Percentiles rank a stretch among this genome's conserved stretches.
These are phyloP conservation scores for Phoronis australis DNA, from an alignment of 2,888 invertebrate species.

Conservation along the genomic window DNA sequence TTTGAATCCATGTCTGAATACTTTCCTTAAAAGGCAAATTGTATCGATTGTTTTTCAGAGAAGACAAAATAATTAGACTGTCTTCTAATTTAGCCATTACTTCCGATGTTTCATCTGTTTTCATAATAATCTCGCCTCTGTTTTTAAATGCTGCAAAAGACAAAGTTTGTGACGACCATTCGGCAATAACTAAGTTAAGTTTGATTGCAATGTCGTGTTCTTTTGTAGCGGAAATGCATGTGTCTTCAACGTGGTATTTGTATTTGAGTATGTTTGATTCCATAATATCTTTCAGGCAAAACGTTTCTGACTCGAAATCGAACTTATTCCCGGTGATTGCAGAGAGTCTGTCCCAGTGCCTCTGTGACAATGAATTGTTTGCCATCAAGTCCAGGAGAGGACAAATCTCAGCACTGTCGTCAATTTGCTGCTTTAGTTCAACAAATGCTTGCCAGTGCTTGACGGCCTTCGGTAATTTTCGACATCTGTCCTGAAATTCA, in stretches of 20 bases:
- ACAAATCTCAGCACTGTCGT: slow-evolving; percentile 83
- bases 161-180: slow-evolving; percentile 73
- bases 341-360: slow-evolving; percentile 69
- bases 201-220: slow-evolving; percentile 88
- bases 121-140: slow-evolving; percentile 75
- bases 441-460: slow-evolving; percentile 83
- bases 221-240: slow-evolving; percentile 82
- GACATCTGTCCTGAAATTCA: slow-evolving; percentile 58
- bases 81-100: slow-evolving; percentile 76
- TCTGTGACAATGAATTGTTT: slow-evolving; percentile 75
- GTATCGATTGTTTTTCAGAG: slow-evolving; percentile 78
- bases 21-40: slow-evolving; percentile 80
- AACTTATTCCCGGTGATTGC: slow-evolving; percentile 63
- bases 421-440: slow-evolving; percentile 80
- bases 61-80: slow-evolving; percentile 79
- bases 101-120: slow-evolving; percentile 63
- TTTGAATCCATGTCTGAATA: slow-evolving; percentile 76
- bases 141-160: slow-evolving; percentile 71
- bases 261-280: slow-evolving; percentile 75
- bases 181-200: slow-evolving; percentile 71
- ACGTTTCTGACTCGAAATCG: slow-evolving; percentile 73
- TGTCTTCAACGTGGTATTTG: slow-evolving; percentile 83
- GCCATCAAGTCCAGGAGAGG: slow-evolving; percentile 83
- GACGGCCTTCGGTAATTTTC: slow-evolving; percentile 76
- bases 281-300: slow-evolving; percentile 75